Evolutionary conservation across 2,113 vertebrate genomes (phyloP).

Genomic region (Ascaphus truei): DNA sequence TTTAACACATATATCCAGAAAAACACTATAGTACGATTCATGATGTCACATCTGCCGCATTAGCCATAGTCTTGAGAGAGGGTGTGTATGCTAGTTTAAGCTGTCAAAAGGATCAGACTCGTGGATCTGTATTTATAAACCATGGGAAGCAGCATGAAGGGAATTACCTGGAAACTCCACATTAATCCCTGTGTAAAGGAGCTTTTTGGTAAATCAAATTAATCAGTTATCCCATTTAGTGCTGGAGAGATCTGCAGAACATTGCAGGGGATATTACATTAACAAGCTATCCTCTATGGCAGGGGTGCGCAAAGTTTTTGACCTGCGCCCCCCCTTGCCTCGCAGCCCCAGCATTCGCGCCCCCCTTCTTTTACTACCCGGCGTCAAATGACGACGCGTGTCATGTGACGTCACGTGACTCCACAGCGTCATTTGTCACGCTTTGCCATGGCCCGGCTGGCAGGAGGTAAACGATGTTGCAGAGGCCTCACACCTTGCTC

Average conservation of each 20-base stretch:
- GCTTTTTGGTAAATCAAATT: conserved; percentile 3
- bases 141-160: background rate
- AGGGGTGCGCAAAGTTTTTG: too few relatives aligned
- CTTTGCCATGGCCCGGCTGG: too few relatives aligned
- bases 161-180: background rate
- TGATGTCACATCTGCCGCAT: background rate
- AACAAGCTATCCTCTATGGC: background rate
- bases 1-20: background rate
- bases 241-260: background rate
- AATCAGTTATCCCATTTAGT: background rate
- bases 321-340: too few relatives aligned
- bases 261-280: background rate
- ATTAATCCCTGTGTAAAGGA: background rate
- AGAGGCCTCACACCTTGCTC: too few relatives aligned
- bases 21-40: background rate
- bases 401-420: too few relatives aligned
- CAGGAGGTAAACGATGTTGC: too few relatives aligned
- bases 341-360: too few relatives aligned
- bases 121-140: background rate
- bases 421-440: too few relatives aligned
- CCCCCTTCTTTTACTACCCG: too few relatives aligned
- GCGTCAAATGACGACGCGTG: too few relatives aligned
- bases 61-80: background rate
- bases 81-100: background rate
- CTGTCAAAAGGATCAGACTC: background rate